Base-by-base conservation (phyloP, 2,797 vertebrate genomes). In the Chelonia mydas region DNA sequence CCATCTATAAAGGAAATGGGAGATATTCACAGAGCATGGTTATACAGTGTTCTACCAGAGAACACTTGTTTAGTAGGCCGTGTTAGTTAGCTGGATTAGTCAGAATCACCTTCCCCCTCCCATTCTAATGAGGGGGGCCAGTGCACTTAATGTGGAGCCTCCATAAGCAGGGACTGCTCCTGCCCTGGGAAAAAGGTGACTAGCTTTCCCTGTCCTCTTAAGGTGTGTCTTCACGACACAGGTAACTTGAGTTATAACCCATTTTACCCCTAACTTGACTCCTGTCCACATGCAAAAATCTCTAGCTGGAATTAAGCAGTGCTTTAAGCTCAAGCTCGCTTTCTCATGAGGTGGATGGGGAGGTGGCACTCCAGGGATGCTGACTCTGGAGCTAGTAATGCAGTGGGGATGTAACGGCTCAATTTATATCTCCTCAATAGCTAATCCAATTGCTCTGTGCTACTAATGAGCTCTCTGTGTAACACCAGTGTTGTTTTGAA, bases 41-140 rank as follows among this genome's bases (percentile, higher is more conserved):
- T 81, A 84, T 61, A 53, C 47, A 55, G n/a, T 7, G 1, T 3
- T 47, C 54, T 55, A 21, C 78, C 53, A 88, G 90, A 82, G 88
- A 61, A 54, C 84, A 9, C 37, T 88, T 88, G 55, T 89, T 88
- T 93, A 92, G 95, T 90, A 72, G 74, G 13, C 28, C 1, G 7
- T 0, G 1, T 0, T 3, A 13, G 61, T 5, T 90, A 68, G n/a
- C 87, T 1, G 10, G 53, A 27, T 80, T 81, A 28, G 0, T 0
- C 77, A 53, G n/a, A 16, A 7, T 2, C 81, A 54, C 33, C 61
- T 61, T 61, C 59, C n/a, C 3, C 8, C 33, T 68, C 61, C 61
- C 61, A 21, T n/a, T 21, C 61, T 21, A n/a, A 37, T 7, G 7
- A 16, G 33, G 61, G 61, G 17, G 8, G 33, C 61, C 21, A 7